Base-by-base conservation (phyloP, 2,797 vertebrate genomes). In the Enteromius trimaculatus region DNA sequence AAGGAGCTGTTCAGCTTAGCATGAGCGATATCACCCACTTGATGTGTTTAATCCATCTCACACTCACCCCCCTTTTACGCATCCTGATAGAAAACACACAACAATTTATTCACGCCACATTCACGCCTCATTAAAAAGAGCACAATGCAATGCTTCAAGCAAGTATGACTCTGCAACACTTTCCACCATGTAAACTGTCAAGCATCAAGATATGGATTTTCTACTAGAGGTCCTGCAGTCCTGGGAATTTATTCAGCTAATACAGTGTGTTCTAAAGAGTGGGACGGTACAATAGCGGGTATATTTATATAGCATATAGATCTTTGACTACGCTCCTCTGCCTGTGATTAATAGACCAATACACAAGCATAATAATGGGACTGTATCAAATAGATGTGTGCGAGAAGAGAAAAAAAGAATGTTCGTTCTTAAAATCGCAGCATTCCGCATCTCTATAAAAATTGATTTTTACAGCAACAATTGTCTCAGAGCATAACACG, bases 241-340 rank as follows among this genome's bases (percentile, higher is more conserved):
- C 58, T 62, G 37, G 68, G 88, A 85, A 88, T 90, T 83, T 84
- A 89, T 89, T 90, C 83, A 82, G 85, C 88, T 87, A 89, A 91
- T 91, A 88, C 83, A 79, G 84, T 77, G 80, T 84, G 86, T 88
- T 80, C 85, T 83, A 77, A 85, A 89, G 85, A 90, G 84, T 47
- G 58, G 89, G 87, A 83, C 86, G 84, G 88, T 82, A 85, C 78
- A 87, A 89, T 79, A 85, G 78, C 66, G 66, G 80, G 84, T 81
- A 86, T 89, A 86, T 87, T 91, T 84, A 29, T 47, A 78, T 23
- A 82, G 62, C 8, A 29, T 78, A 66, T 66, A 86, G 89, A 89
- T 91, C 89, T 65, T 88, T 81, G 74, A 37, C 44, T 85, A 82
- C 60, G 19, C 77, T 62, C 80, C 86, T 87, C 78, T 47, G 81